These are phyloP conservation scores for Drosophila rellima DNA, from an alignment of 2,888 invertebrate species.

Conservation along the genomic window DNA sequence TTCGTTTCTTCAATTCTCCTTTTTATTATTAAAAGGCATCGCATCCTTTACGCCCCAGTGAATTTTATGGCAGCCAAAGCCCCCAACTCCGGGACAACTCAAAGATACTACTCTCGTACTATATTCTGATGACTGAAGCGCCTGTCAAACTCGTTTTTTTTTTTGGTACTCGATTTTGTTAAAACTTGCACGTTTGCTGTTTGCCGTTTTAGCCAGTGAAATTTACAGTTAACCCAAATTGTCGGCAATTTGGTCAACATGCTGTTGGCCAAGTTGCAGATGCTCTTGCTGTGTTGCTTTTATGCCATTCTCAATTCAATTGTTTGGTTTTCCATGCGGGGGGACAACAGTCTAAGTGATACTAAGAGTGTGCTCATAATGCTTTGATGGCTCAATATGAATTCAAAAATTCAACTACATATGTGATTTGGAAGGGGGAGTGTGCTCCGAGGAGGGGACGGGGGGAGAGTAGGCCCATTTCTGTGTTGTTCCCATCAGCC, in stretches of 20 bases:
- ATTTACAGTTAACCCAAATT: constrained; percentile 80
- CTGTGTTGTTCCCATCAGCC: constrained; percentile 19
- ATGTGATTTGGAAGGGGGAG: constrained; percentile 5
- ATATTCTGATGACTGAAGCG: constrained; percentile 24
- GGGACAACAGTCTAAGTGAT: constrained; percentile 65
- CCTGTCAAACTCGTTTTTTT: constrained; percentile 35
- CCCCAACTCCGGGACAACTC: constrained; percentile 13
- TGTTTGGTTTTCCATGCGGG: constrained; percentile 42
- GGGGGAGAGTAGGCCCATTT: not conserved
- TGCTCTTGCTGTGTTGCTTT: constrained; percentile 22
- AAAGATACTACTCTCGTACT: constrained; percentile 12
- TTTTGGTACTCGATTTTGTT: constrained; percentile 64
- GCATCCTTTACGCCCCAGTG: constrained; percentile 81
- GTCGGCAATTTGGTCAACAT: constrained; percentile 81
- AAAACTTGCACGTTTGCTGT: constrained; percentile 76
- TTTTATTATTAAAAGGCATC: constrained; percentile 74
- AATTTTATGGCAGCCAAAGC: constrained; percentile 67
- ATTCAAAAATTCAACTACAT: constrained; percentile 49
- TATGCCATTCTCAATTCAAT: constrained; percentile 72
- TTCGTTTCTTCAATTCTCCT: constrained; percentile 1
- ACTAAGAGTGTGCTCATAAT: constrained; percentile 63
- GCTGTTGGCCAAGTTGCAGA: constrained; percentile 46
- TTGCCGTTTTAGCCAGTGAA: constrained; percentile 60
- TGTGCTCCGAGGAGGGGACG: too few relatives aligned
- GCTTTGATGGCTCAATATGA: constrained; percentile 68